These are phyloP conservation scores for Epinephelus cyanopodus DNA, from an alignment of 2,113 vertebrate genomes.

Conservation along the genomic window DNA sequence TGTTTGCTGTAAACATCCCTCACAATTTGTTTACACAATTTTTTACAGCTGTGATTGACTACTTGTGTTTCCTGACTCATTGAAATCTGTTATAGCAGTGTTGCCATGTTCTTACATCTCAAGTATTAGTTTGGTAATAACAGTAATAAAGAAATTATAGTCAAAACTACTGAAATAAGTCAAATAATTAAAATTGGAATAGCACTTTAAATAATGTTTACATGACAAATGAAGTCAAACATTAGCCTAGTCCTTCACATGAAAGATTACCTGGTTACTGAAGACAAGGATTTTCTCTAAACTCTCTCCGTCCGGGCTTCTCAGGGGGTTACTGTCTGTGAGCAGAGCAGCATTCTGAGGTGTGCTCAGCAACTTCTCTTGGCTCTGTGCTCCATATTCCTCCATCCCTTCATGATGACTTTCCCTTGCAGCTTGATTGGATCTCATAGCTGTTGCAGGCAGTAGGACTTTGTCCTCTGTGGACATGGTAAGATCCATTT, in stretches of 20 bases:
- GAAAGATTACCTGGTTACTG: slow-evolving; percentile 85
- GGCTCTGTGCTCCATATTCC: slow-evolving; percentile 58
- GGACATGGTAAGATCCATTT: neutral
- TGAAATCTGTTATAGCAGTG: no score
- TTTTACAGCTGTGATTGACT: no score
- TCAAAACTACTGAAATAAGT: neutral
- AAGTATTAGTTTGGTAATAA: no score
- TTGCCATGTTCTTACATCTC: no score
- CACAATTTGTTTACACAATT: neutral
- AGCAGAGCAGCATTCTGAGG: slow-evolving; percentile 53
- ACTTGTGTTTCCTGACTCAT: no score
- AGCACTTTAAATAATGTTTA: neutral
- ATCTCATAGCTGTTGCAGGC: slow-evolving; percentile 14
- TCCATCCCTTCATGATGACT: slow-evolving; percentile 11
- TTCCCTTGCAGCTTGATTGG: slow-evolving; percentile 28
- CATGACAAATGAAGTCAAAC: neutral
- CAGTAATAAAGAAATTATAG: no score
- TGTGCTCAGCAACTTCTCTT: slow-evolving; percentile 62
- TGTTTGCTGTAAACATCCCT: neutral
- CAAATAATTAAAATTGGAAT: neutral
- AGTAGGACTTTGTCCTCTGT: neutral
- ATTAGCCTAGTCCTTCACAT: neutral
- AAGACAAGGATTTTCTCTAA: slow-evolving; percentile 89
- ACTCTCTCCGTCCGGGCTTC: slow-evolving; percentile 71
- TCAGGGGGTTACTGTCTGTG: slow-evolving; percentile 70